Percentiles rank a stretch among this genome's conserved stretches.
Evolutionary conservation across 2,888 invertebrate species (phyloP).

Genomic region (Dione juno): DNA sequence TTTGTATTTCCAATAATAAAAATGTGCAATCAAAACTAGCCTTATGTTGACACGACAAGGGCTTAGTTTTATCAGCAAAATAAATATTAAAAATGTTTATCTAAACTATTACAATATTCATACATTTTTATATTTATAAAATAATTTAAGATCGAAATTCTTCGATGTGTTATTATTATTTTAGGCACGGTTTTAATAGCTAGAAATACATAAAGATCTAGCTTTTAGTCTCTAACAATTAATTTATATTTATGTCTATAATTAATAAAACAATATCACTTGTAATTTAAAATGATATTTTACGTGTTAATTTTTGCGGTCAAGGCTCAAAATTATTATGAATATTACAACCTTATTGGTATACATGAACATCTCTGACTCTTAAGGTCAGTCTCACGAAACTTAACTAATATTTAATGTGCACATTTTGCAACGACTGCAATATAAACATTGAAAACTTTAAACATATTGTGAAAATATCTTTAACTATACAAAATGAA

Average conservation of each 20-base stretch:
- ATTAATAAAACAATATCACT: not conserved
- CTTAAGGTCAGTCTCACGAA: conserved; percentile 10
- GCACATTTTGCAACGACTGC: not conserved
- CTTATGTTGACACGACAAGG: too few species aligned
- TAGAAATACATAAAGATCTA: not conserved
- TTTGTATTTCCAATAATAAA: too few species aligned
- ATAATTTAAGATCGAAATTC: not conserved
- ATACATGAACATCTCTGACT: conserved; percentile 15
- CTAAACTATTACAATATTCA: too few species aligned
- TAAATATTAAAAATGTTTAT: too few species aligned
- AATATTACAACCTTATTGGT: conserved; percentile 3
- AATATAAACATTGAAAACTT: not conserved
- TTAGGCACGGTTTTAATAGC: not conserved
- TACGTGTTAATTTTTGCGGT: conserved; percentile 1
- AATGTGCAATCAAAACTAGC: too few species aligned
- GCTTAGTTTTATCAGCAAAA: too few species aligned
- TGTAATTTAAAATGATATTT: conserved; percentile 4
- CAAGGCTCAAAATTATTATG: conserved; percentile 7
- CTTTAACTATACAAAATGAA: too few species aligned
- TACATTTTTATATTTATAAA: not conserved
- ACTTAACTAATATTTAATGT: not conserved
- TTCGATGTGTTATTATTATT: not conserved
- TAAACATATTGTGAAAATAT: not conserved
- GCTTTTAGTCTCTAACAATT: not conserved
- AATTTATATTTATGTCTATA: not conserved